phyloP scores from a whole-genome alignment of 2,888 invertebrate genomes.

The Lasius fuliginosus region DNA sequence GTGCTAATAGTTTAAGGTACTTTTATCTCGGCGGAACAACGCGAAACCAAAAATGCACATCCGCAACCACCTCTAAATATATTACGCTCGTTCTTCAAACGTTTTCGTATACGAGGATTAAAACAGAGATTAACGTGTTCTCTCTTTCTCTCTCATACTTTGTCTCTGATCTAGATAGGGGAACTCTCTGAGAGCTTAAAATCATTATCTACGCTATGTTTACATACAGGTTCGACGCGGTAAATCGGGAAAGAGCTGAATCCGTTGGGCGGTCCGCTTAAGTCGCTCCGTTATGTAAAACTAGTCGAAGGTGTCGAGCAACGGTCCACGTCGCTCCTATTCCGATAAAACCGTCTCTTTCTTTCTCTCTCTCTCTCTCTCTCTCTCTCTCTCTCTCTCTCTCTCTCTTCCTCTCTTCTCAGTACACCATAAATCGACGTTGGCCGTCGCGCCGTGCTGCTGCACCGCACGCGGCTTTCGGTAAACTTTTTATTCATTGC shows the following conservation, averaged over 20 bases:
- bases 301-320: constrained; percentile 20
- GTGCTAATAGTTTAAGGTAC: constrained; percentile 40
- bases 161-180: not conserved
- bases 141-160: not conserved
- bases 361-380: not conserved
- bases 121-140: constrained; percentile 18
- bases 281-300: constrained; percentile 44
- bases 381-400: not conserved
- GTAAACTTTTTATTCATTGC: constrained; percentile 65
- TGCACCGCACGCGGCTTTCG: constrained; percentile 47
- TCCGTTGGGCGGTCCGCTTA: constrained; percentile 16
- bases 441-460: constrained; percentile 37
- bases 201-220: not conserved
- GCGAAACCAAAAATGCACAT: constrained; percentile 30
- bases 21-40: constrained; percentile 35
- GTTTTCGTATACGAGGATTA: constrained; percentile 26
- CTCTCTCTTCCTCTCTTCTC: not conserved
- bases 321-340: constrained; percentile 18
- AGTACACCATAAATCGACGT: constrained; percentile 54
- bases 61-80: constrained; percentile 27
- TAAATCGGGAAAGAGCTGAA: constrained; percentile 34
- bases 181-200: constrained; percentile 10
- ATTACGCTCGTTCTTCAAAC: constrained; percentile 31
- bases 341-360: constrained; percentile 29
- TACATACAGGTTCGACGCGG: not conserved